Evolutionary conservation across 1,140 invertebrate genomes (phyloP).

Genomic region (Calliopsis andreniformis): DNA sequence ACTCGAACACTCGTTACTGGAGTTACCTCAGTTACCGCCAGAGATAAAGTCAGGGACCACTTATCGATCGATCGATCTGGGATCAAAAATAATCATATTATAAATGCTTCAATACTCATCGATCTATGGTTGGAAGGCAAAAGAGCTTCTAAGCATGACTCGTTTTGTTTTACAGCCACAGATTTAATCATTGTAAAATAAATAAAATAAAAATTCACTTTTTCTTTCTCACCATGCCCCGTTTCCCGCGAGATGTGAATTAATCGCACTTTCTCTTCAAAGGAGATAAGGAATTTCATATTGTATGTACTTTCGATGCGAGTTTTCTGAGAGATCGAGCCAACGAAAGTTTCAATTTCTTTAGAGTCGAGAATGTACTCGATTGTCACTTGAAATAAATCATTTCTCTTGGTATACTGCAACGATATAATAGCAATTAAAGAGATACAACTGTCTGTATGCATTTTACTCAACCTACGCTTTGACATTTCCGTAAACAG

Average conservation of each 20-base stretch:
- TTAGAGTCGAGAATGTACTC: no score
- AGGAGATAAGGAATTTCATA: background rate
- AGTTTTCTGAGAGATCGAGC: background rate
- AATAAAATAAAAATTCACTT: no score
- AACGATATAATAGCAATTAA: background rate
- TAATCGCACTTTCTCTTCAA: conserved; percentile 10
- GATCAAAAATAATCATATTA: no score
- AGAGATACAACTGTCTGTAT: background rate
- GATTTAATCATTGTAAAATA: no score
- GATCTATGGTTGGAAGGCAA: no score
- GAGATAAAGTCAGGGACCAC: background rate
- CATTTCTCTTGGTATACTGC: background rate
- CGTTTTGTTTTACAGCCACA: no score
- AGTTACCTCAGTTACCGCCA: background rate
- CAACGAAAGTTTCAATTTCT: background rate
- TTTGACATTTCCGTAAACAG: background rate
- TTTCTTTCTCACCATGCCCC: background rate
- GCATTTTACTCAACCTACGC: background rate
- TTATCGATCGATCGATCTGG: background rate
- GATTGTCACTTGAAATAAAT: background rate
- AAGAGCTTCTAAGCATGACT: no score
- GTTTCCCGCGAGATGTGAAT: background rate
- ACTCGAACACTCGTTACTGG: conserved; percentile 25
- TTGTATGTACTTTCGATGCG: background rate
- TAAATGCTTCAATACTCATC: no score